Evolutionary conservation across 2,888 invertebrate genomes (phyloP), one percentile per base, ranked within the genome.

Genomic region (Colostygia pectinataria): DNA sequence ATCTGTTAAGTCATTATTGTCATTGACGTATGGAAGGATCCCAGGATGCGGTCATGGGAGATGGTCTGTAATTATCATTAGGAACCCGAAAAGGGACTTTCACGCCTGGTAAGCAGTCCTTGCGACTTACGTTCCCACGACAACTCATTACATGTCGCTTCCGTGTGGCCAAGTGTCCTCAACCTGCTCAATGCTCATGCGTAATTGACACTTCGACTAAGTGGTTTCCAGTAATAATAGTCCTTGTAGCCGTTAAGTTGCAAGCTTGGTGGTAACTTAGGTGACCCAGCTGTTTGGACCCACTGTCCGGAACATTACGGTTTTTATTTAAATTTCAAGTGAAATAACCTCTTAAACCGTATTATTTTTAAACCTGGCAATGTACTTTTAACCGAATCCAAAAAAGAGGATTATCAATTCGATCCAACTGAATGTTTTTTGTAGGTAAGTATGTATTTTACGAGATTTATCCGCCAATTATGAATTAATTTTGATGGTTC

Each of bases 261-360:
- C 31, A 32, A 29, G 23, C 20, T 28, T 20, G 9, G 10, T 36
- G 34, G 33, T 39, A 66, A 66, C 55, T 58, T 59, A 65, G 57
- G 65, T 51, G 54, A 64, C 67, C 70, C 63, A 20, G 77, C 76
- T 77, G 79, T 68, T 75, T 68, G 57, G 61, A 74, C 62, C 76
- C 87, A 83, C 70, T 65, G 64, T 69, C 74, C 81, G 85, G 83
- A 87, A 88, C 86, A 80, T 77, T 89, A 89, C 84, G 74, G 88
- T 86, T 90, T 87, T 83, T 83, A 85, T 88, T 85, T 61, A 83
- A 86, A 89, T 83, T 79, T 68, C 51, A 57, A 67, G 68, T 59
- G 65, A 57, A 67, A 67, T 68, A 66, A 65, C 54, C 59, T 66
- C 60, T 55, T 42, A 46, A 51, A 53, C 34, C 41, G 34, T 54